A percentile compares a stretch with the other conserved stretches of the same genome.
phyloP scores from a whole-genome alignment of 2,797 vertebrate genomes.

The Tamandua tetradactyla region DNA sequence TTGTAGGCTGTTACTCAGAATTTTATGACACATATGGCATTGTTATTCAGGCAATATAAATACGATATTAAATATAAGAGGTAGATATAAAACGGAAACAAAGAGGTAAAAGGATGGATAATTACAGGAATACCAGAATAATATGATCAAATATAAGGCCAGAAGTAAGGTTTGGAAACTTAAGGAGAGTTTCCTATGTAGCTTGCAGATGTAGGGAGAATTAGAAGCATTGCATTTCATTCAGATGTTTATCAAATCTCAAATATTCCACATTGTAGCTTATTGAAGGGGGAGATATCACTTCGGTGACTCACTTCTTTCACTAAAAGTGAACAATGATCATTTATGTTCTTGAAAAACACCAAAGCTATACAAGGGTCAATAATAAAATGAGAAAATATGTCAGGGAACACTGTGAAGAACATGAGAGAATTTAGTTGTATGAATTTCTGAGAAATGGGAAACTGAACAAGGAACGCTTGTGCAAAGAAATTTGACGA shows the following conservation, averaged over 20 bases:
- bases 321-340: not conserved
- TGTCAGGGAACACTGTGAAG: not conserved
- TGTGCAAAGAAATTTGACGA: not conserved
- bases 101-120: not conserved
- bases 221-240: not conserved
- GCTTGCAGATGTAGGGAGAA: not conserved
- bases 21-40: not conserved
- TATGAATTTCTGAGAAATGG: not conserved
- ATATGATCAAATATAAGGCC: not conserved
- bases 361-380: not conserved
- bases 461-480: not conserved
- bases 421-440: not conserved
- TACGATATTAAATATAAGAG: not conserved
- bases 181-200: not conserved
- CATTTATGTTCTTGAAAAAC: not conserved
- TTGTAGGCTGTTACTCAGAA: not conserved
- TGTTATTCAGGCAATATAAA: not conserved
- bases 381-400: constrained; percentile 23
- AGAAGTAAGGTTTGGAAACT: not conserved
- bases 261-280: not conserved
- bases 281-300: not conserved
- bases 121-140: not conserved
- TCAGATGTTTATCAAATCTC: not conserved
- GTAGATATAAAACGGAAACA: not conserved
- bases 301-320: not conserved